A percentile compares a stretch with the other conserved stretches of the same genome.
Evolutionary conservation across 2,888 invertebrate species (phyloP).

Genomic region (Fragum fragum): DNA sequence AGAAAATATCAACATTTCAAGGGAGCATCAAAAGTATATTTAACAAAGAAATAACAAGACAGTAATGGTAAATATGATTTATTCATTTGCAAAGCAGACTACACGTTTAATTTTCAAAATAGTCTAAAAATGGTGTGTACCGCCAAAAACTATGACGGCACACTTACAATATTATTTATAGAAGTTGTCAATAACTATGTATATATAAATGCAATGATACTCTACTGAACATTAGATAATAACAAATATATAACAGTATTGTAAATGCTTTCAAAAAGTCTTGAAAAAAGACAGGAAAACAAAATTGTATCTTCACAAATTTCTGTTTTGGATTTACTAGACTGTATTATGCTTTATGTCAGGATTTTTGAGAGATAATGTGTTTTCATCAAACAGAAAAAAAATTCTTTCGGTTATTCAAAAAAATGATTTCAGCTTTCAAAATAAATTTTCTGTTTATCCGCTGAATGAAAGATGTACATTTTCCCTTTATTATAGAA

Average conservation of each 20-base stretch:
- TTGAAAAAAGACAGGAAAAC: neutral
- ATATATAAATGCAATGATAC: slow-evolving; percentile 32
- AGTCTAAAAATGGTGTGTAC: slow-evolving; percentile 62
- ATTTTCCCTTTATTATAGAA: too few species aligned
- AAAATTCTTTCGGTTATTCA: too few species aligned
- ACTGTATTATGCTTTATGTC: neutral
- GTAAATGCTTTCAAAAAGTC: slow-evolving; percentile 8
- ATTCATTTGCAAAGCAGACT: slow-evolving; percentile 71
- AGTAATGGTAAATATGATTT: slow-evolving; percentile 69
- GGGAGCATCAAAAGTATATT: too few species aligned
- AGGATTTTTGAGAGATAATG: neutral
- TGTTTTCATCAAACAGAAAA: slow-evolving; percentile 22
- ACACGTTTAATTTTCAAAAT: slow-evolving; percentile 68
- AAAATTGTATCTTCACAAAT: neutral
- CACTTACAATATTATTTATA: slow-evolving; percentile 28
- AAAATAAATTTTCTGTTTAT: too few species aligned
- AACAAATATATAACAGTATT: slow-evolving; percentile 27
- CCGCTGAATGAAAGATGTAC: too few species aligned
- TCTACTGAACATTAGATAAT: slow-evolving; percentile 26
- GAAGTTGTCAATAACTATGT: slow-evolving; percentile 31
- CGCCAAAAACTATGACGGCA: slow-evolving; percentile 17
- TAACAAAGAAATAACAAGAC: too few species aligned
- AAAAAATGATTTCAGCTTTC: neutral
- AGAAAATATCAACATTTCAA: too few species aligned
- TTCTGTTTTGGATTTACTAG: neutral